Conservation (phyloP, 2,113 vertebrate genomes). For the Rallus limicola region DNA sequence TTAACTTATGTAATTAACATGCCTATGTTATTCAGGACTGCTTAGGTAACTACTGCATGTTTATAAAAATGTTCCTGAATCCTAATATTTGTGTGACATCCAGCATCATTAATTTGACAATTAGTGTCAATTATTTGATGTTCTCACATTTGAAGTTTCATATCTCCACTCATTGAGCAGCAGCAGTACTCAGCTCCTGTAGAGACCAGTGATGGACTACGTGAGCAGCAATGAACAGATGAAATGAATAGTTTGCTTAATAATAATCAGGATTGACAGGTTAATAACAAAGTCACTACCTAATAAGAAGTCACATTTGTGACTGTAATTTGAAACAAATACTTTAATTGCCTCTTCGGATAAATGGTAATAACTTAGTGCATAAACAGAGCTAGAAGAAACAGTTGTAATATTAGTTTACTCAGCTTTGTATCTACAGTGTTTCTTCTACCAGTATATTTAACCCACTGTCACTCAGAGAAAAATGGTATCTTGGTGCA, state of each 20-base stretch:
- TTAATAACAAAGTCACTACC: neutral
- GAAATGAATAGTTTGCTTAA: neutral
- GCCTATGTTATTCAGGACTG: neutral
- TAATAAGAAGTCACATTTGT: slow-evolving; percentile 14
- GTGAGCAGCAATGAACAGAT: neutral
- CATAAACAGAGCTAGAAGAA: neutral
- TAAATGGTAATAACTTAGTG: neutral
- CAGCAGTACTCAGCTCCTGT: neutral
- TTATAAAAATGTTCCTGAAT: neutral
- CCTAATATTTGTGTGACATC: neutral
- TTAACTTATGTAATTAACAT: neutral
- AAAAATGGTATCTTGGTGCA: neutral
- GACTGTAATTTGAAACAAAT: slow-evolving; percentile 15
- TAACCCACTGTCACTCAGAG: fast-evolving
- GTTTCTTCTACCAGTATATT: neutral
- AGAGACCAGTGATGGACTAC: neutral
- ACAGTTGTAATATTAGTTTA: neutral
- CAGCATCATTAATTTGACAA: neutral
- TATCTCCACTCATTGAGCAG: neutral
- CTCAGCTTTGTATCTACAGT: neutral
- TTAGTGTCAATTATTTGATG: neutral
- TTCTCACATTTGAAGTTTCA: neutral
- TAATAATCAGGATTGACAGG: slow-evolving; percentile 10
- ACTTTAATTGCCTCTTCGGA: slow-evolving; percentile 1
- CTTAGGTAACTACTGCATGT: neutral